Conservation (phyloP, 2,797 vertebrate genomes). For the Poeciliopsis presidionis region DNA sequence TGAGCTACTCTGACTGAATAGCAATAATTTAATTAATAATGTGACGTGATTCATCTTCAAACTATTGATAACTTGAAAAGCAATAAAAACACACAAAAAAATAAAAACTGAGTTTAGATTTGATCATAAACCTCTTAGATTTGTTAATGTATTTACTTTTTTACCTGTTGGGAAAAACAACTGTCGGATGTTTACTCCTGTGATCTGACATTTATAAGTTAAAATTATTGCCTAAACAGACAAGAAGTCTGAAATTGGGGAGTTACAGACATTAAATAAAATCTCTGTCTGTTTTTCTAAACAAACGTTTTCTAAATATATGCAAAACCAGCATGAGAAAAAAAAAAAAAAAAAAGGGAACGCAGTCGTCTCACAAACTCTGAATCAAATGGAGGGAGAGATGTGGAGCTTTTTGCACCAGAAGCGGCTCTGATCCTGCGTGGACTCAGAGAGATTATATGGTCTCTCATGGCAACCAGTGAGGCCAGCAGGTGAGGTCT, state of each 20-base stretch:
- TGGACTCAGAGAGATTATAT: conserved; percentile 89
- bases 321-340: conserved; percentile 77
- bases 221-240: neutral
- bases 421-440: conserved; percentile 75
- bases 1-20: neutral
- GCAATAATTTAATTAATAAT: neutral
- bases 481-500: conserved; percentile 92
- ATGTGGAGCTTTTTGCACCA: conserved; percentile 53
- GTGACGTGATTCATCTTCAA: neutral
- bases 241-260: neutral
- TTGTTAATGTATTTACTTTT: neutral
- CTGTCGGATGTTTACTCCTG: neutral
- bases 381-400: conserved; percentile 67
- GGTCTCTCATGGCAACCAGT: conserved; percentile 91
- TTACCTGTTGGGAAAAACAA: neutral
- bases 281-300: neutral
- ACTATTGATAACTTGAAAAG: neutral
- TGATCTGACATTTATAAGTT: neutral
- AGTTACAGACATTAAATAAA: neutral
- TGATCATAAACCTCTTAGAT: neutral
- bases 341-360: conserved; percentile 30
- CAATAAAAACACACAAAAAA: neutral
- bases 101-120: neutral
- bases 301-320: conserved; percentile 52
- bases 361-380: conserved; percentile 63